phyloP scores from a whole-genome alignment of 2,888 invertebrate genomes.

The Drosophila longiperda region DNA sequence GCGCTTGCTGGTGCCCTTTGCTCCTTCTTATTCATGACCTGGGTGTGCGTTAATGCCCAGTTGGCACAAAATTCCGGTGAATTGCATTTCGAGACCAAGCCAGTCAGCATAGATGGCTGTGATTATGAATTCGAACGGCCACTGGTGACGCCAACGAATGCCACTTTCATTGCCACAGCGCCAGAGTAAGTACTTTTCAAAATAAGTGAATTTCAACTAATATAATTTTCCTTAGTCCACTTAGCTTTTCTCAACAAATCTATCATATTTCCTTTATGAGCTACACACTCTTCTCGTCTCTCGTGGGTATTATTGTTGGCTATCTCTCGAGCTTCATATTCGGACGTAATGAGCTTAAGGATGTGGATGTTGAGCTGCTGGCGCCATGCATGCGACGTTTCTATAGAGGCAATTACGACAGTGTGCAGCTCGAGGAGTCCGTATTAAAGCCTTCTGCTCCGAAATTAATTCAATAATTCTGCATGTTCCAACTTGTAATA shows the following conservation, averaged over 20 bases:
- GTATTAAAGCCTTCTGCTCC: conserved; percentile 14
- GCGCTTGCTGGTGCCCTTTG: conserved; percentile 88
- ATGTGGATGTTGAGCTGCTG: conserved; percentile 87
- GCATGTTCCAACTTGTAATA: conserved; percentile 40
- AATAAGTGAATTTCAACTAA: not conserved
- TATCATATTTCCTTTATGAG: conserved; percentile 90
- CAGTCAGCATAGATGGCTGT: conserved; percentile 86
- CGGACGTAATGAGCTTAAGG: conserved; percentile 85
- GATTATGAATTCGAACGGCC: conserved; percentile 86
- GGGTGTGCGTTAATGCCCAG: conserved; percentile 89
- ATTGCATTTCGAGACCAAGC: conserved; percentile 86
- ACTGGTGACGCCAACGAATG: conserved; percentile 48
- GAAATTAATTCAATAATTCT: conserved; percentile 45
- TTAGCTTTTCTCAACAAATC: conserved; percentile 70
- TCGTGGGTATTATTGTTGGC: conserved; percentile 87
- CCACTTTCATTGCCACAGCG: conserved; percentile 31
- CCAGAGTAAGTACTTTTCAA: conserved; percentile 28
- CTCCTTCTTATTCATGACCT: conserved; percentile 88
- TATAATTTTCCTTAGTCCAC: conserved; percentile 30
- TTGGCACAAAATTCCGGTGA: conserved; percentile 88
- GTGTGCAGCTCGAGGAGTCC: conserved; percentile 73
- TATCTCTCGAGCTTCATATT: conserved; percentile 87
- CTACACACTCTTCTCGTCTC: conserved; percentile 88
- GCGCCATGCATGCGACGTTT: conserved; percentile 88
- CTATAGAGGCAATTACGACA: conserved; percentile 72